Evolutionary conservation across 2,797 vertebrate species (phyloP).

Genomic region (Gobionotothen gibberifrons): DNA sequence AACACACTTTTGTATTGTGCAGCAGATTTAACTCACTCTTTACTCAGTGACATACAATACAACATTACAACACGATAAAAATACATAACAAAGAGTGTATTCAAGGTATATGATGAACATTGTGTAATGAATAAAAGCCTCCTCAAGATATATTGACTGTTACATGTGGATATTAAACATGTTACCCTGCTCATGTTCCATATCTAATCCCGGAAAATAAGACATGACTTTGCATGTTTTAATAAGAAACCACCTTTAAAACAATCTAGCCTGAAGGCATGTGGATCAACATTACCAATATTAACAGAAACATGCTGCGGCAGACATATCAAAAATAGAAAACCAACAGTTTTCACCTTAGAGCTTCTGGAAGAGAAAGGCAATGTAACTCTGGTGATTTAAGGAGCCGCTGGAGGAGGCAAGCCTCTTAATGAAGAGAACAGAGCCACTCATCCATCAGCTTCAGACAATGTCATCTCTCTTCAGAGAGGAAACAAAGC

Average conservation of each 20-base stretch:
- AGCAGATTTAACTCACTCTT: neutral
- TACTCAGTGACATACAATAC: neutral
- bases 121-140: neutral
- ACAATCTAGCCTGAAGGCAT: constrained; percentile 12
- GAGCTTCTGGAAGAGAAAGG: constrained; percentile 27
- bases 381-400: constrained; percentile 41
- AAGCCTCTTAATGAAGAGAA: constrained; percentile 58
- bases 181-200: constrained; percentile 6
- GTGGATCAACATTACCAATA: constrained; percentile 11
- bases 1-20: neutral
- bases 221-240: neutral
- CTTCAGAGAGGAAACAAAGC: constrained; percentile 34
- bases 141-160: neutral
- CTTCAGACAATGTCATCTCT: constrained; percentile 37
- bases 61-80: neutral
- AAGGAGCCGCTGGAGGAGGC: constrained; percentile 35
- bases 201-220: constrained; percentile 8
- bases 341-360: constrained; percentile 9
- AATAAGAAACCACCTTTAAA: neutral
- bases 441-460: constrained; percentile 62
- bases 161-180: neutral
- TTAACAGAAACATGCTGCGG: constrained; percentile 28
- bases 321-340: constrained; percentile 20
- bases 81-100: neutral
- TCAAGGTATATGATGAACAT: neutral